Evolutionary conservation across 2,113 vertebrate genomes (phyloP).

Genomic region (Ginglymostoma cirratum): DNA sequence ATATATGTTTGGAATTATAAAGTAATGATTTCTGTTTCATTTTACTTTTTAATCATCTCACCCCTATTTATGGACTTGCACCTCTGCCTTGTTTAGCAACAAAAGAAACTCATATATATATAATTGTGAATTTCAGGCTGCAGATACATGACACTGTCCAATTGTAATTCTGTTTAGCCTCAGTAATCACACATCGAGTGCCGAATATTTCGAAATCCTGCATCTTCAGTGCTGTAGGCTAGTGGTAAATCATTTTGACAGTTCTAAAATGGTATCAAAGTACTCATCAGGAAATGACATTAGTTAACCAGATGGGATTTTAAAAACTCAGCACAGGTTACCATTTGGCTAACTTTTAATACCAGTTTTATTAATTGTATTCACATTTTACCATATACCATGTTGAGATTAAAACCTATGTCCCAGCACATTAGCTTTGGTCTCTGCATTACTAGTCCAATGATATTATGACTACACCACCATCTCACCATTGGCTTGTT

Average conservation of each 20-base stretch:
- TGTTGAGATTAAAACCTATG: no score
- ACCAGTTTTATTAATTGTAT: no score
- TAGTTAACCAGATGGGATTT: no score
- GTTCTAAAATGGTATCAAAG: neutral
- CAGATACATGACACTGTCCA: neutral
- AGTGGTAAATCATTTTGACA: neutral
- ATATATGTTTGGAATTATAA: neutral
- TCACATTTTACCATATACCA: no score
- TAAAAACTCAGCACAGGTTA: no score
- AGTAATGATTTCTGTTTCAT: neutral
- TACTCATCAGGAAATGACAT: neutral
- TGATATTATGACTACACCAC: no score
- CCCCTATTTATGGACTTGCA: neutral
- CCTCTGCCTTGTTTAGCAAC: neutral
- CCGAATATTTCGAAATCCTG: neutral
- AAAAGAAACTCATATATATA: neutral
- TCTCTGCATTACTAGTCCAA: no score
- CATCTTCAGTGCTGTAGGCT: neutral
- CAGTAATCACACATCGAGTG: neutral
- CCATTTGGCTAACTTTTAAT: no score
- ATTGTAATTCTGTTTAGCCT: neutral
- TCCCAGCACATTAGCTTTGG: no score
- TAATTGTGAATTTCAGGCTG: neutral
- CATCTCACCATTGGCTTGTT: no score
- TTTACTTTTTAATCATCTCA: neutral